A percentile compares a stretch with the other conserved stretches of the same genome.
These are phyloP conservation scores for Drosophila histrio DNA, from an alignment of 2,888 invertebrate species.

Conservation along the genomic window DNA sequence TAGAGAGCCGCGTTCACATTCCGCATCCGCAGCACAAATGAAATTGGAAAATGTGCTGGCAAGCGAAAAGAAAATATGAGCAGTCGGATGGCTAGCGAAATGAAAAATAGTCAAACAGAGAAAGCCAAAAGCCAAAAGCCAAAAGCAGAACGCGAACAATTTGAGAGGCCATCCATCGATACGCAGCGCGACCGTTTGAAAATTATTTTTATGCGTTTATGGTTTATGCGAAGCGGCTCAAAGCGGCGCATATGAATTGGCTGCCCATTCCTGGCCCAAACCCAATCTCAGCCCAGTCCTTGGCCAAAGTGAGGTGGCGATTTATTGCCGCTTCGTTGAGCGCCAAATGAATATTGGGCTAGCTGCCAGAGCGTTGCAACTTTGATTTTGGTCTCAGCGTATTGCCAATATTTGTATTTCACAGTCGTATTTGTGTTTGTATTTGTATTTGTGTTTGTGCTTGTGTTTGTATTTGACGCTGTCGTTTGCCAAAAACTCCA, in stretches of 20 bases:
- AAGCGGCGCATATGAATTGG: constrained; percentile 58
- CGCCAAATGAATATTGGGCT: constrained; percentile 73
- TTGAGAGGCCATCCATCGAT: constrained; percentile 73
- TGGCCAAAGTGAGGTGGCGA: constrained; percentile 34
- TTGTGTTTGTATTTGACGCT: constrained; percentile 41
- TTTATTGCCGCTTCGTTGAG: constrained; percentile 74
- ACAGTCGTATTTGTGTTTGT: constrained; percentile 39
- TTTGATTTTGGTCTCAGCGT: constrained; percentile 74
- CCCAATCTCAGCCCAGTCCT: background rate
- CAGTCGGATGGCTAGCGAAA: constrained; percentile 60
- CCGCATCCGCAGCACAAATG: constrained; percentile 75
- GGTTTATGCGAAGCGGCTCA: constrained; percentile 53
- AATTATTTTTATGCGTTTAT: constrained; percentile 75
- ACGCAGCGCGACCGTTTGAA: constrained; percentile 55
- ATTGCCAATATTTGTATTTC: constrained; percentile 76
- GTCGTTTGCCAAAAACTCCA: constrained; percentile 48
- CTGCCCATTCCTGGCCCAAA: background rate
- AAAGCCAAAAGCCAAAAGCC: constrained; percentile 19
- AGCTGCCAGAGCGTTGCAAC: constrained; percentile 27
- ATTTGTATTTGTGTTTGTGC: constrained; percentile 28
- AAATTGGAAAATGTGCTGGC: constrained; percentile 78
- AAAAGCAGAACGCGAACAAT: constrained; percentile 61
- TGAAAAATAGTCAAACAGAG: constrained; percentile 75
- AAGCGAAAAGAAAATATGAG: constrained; percentile 75
- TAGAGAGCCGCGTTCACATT: constrained; percentile 61